Evolutionary conservation across 2,888 invertebrate genomes (phyloP).

Genomic region (Pocota personata): DNA sequence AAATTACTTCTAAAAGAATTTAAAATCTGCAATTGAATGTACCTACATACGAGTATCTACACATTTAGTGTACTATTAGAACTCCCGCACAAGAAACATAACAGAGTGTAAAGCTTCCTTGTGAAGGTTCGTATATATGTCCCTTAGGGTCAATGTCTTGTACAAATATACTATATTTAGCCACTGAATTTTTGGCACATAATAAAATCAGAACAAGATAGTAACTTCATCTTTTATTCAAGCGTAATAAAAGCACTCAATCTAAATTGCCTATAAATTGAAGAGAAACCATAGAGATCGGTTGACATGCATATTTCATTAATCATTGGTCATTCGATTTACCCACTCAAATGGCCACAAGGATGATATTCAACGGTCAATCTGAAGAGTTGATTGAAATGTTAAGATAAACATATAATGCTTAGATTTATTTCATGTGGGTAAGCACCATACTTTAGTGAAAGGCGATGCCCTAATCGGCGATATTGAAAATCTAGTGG

Average conservation of each 20-base stretch:
- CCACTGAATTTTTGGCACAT: neutral
- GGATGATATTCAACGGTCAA: neutral
- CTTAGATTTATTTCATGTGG: neutral
- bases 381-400: neutral
- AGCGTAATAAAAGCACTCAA: neutral
- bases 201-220: neutral
- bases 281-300: neutral
- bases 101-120: neutral
- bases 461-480: too few species aligned
- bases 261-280: conserved; percentile 1
- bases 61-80: too few species aligned
- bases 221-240: neutral
- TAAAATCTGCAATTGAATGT: neutral
- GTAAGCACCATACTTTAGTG: neutral
- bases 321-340: neutral
- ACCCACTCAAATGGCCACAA: neutral
- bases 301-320: neutral
- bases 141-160: neutral
- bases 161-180: neutral
- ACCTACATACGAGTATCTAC: neutral
- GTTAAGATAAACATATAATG: neutral
- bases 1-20: neutral
- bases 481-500: too few species aligned
- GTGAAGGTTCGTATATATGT: neutral
- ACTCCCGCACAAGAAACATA: neutral